phyloP scores from a whole-genome alignment of 2,113 vertebrate species.

The Clarias batrachus region DNA sequence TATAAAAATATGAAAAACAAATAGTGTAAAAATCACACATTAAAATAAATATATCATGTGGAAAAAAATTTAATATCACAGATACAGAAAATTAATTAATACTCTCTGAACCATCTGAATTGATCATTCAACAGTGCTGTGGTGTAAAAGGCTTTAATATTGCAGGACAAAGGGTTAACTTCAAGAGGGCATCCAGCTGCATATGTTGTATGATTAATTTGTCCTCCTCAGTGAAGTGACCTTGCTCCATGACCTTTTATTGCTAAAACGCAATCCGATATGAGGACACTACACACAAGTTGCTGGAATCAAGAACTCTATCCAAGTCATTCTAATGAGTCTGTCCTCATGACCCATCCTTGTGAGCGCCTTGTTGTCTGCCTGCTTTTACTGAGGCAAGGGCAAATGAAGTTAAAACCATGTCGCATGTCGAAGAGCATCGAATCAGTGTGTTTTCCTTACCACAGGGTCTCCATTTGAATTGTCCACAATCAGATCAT shows the following conservation, averaged over 20 bases:
- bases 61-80: neutral
- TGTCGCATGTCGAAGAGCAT: slow-evolving; percentile 30
- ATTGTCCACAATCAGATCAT: slow-evolving; percentile 20
- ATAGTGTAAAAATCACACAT: neutral
- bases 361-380: slow-evolving; percentile 40
- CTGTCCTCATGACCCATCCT: neutral
- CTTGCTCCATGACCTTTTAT: slow-evolving; percentile 38
- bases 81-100: neutral
- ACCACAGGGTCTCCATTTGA: slow-evolving; percentile 3
- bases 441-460: slow-evolving; percentile 9
- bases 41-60: neutral
- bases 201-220: neutral
- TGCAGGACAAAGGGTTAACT: neutral
- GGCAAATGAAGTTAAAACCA: slow-evolving; percentile 40
- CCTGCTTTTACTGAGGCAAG: slow-evolving; percentile 26
- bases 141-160: neutral
- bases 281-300: slow-evolving; percentile 1
- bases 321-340: neutral
- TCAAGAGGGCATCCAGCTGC: neutral
- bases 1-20: neutral
- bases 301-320: neutral
- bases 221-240: neutral
- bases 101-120: neutral
- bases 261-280: slow-evolving; percentile 43
- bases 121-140: neutral